Base-by-base conservation (phyloP, 2,113 vertebrate genomes). In the Lophochroa leadbeateri region DNA sequence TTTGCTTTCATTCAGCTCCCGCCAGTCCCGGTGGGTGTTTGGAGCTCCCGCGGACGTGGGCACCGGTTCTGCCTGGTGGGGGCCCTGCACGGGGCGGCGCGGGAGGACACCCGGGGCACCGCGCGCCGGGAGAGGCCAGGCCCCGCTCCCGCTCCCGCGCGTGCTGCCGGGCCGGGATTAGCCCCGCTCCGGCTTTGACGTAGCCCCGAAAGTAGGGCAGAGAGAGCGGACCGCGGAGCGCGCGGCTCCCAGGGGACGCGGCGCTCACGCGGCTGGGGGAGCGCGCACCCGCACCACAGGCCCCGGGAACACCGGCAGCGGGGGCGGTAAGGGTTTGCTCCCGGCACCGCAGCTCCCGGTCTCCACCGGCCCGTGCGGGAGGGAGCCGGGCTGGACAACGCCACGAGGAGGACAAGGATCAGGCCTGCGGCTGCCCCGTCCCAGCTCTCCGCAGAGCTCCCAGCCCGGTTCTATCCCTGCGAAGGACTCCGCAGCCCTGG, bases 171-270 rank as follows among this genome's bases (percentile, higher is more conserved):
- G 52, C 52, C 17, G 52, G 52, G 52, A 55, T 55, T 19, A 57
- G 31, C 55, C 55, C 55, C 55, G 31, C 31, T 13, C 55, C 43
- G 82, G 93, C 91, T 96, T 94, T 96, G 96, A 94, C 93, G 91
- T 94, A 76, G 88, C 86, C 55, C 76, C 28, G 93, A 97, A 94
- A 95, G 94, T 94, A 97, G 93, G 93, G 95, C 92, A 96, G 95
- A 82, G 86, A 87, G 88, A 46, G 94, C 89, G 90, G 41, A 46
- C 89, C 35, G 89, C 95, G 93, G 90, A 79, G 70, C 74, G 78
- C 55, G 52, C 80, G 27, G 96, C 85, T 35, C 70, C 94, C 63
- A 18, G 69, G 77, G 82, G 80, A 88, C 83, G 39, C 49, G 44
- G 76, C 49, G 77, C 72, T 88, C 35, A 20, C 17, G 64, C 86